Evolutionary conservation across 2,888 invertebrate genomes (phyloP).

Genomic region (Diarsia brunnea): DNA sequence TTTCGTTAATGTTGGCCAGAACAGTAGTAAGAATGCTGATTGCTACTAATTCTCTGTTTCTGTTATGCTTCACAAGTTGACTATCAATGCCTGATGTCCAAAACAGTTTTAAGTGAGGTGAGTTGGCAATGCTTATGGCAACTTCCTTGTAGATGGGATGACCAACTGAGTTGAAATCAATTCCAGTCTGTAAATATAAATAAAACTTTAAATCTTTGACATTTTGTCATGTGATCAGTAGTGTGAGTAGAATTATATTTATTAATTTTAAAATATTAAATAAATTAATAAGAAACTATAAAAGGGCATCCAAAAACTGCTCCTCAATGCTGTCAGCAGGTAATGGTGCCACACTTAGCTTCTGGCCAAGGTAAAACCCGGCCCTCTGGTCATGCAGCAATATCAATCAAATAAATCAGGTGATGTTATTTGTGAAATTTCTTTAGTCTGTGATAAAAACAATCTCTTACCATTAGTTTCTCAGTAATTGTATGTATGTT

Average conservation of each 20-base stretch:
- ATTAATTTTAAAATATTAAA: too few relatives aligned
- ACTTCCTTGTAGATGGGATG: constrained; percentile 93
- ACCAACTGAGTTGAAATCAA: constrained; percentile 89
- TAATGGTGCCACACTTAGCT: too few relatives aligned
- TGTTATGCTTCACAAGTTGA: constrained; percentile 86
- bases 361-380: too few relatives aligned
- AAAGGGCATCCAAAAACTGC: neutral
- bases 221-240: neutral
- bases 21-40: constrained; percentile 91
- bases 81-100: constrained; percentile 90
- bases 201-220: neutral
- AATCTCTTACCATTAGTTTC: constrained; percentile 91
- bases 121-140: constrained; percentile 88
- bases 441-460: neutral
- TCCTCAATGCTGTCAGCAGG: too few relatives aligned
- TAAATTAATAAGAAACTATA: too few relatives aligned
- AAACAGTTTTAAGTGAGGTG: constrained; percentile 89
- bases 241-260: neutral
- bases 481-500: constrained; percentile 90
- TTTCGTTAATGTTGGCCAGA: constrained; percentile 86
- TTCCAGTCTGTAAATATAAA: constrained; percentile 89
- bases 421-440: neutral
- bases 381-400: too few relatives aligned
- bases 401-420: neutral
- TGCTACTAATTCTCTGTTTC: constrained; percentile 91